Evolutionary conservation across 2,888 invertebrate species (phyloP).

Genomic region (Thumatha senex): DNA sequence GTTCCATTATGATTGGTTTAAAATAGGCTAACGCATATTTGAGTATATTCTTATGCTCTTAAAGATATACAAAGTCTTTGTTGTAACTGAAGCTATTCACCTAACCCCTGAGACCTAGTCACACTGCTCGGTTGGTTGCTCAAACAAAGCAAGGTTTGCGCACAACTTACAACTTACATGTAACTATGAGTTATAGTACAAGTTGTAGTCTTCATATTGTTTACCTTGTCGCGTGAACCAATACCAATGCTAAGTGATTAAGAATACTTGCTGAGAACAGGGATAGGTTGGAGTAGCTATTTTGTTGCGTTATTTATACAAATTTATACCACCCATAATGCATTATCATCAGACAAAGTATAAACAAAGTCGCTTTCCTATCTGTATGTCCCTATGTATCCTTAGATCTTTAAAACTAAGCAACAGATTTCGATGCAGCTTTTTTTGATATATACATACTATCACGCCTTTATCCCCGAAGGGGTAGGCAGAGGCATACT

Average conservation of each 20-base stretch:
- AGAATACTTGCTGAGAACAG: slow-evolving; percentile 66
- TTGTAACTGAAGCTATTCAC: neutral
- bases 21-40: no score
- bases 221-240: slow-evolving; percentile 79
- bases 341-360: no score
- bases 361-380: no score
- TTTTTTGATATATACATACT: no score
- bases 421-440: no score
- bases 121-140: slow-evolving; percentile 37
- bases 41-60: no score
- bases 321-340: neutral
- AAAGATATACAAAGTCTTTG: neutral
- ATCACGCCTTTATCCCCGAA: no score
- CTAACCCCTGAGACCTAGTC: slow-evolving; percentile 1
- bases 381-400: no score
- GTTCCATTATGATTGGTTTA: no score
- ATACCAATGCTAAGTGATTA: slow-evolving; percentile 83
- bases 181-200: slow-evolving; percentile 76
- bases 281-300: slow-evolving; percentile 43
- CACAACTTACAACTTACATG: slow-evolving; percentile 50
- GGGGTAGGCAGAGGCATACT: no score
- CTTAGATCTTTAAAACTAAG: no score
- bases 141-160: slow-evolving; percentile 69
- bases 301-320: neutral
- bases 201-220: slow-evolving; percentile 81